A percentile compares a stretch with the other conserved stretches of the same genome.
These are phyloP conservation scores for Phalacrocorax pelagicus DNA, from an alignment of 2,113 vertebrate species.

Conservation along the genomic window DNA sequence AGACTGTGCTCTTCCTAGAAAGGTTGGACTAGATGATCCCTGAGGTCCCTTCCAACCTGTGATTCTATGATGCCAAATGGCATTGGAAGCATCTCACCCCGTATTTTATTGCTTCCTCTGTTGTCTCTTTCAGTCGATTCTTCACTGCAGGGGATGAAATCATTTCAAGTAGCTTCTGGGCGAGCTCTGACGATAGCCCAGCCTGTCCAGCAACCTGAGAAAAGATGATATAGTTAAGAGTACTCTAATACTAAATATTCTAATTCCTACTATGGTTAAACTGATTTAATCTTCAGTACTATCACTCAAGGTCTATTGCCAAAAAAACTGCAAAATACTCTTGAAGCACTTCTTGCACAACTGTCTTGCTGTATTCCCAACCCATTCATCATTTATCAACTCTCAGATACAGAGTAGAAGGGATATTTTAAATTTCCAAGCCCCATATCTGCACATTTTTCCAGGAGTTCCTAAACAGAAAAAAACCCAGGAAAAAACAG, in stretches of 20 bases:
- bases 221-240: background rate
- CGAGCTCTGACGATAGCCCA: slow-evolving; percentile 76
- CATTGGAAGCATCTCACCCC: slow-evolving; percentile 75
- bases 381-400: background rate
- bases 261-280: background rate
- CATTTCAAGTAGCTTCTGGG: slow-evolving; percentile 71
- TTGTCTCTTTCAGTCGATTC: slow-evolving; percentile 80
- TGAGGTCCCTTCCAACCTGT: no score
- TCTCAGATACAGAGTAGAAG: background rate
- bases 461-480: background rate
- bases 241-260: background rate
- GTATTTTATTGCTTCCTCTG: slow-evolving; percentile 77
- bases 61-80: background rate
- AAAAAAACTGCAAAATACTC: background rate
- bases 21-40: no score
- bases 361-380: background rate
- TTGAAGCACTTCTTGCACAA: background rate
- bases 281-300: background rate
- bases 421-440: background rate
- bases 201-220: slow-evolving; percentile 82
- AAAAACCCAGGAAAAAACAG: background rate
- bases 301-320: background rate
- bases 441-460: background rate
- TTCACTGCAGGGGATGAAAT: slow-evolving; percentile 79
- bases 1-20: no score